phyloP scores from a whole-genome alignment of 2,797 vertebrate species.

The Amblyraja radiata region DNA sequence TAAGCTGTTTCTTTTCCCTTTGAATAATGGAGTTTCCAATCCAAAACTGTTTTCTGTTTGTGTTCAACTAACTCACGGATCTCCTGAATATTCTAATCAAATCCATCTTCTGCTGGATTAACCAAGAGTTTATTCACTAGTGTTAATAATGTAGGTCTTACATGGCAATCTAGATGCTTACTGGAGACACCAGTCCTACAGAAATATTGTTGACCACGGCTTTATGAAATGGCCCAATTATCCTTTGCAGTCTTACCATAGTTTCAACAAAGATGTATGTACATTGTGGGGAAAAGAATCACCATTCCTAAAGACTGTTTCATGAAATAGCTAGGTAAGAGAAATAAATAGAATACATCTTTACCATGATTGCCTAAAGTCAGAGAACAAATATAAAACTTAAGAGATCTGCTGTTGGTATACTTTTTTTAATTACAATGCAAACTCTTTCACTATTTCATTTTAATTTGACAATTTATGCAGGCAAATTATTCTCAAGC shows the following conservation, averaged over 20 bases:
- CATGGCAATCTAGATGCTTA: no score
- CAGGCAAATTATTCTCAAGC: neutral
- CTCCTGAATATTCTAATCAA: no score
- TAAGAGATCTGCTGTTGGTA: neutral
- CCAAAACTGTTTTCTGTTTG: no score
- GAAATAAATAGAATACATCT: neutral
- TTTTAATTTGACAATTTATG: neutral
- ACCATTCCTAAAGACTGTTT: neutral
- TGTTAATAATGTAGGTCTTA: no score
- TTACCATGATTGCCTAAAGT: neutral
- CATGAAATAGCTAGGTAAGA: neutral
- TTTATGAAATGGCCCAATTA: neutral
- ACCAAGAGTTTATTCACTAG: no score
- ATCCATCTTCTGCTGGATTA: no score
- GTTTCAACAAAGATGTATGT: neutral
- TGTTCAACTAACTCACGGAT: no score
- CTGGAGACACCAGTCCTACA: neutral
- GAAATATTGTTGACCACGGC: neutral
- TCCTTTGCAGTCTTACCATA: neutral
- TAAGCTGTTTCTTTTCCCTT: no score
- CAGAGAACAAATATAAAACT: neutral
- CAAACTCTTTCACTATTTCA: neutral
- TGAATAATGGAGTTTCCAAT: no score
- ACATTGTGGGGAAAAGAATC: neutral
- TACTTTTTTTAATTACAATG: neutral